Base-by-base conservation (phyloP, 2,113 vertebrate species). In the Myodes glareolus region DNA sequence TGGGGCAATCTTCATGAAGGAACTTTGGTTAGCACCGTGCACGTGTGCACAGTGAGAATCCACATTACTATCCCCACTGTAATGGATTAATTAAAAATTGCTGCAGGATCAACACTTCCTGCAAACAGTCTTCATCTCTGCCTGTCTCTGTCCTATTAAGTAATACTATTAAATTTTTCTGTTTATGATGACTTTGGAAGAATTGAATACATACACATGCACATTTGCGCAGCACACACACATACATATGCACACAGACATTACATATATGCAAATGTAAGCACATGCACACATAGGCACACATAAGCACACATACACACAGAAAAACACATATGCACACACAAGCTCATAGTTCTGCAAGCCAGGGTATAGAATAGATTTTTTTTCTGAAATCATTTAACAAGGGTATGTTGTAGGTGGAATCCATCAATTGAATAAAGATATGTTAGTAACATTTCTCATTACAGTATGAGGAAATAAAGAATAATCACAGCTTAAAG, bases 311-410 rank as follows among this genome's bases (percentile, higher is more conserved):
- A 10, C 4, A 31, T 29, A 55, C 5, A 4, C 25, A 36, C 23
- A 78, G 17, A 33, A 1, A 47, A 45, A 65, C 42, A 67, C 7
- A 42, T 17, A 47, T 6, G 6, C 39, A 87, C 9, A 55, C 19
- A 55, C 23, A 55, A 21, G 27, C 1, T 21, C 25, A 2, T 36
- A 52, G 14, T 39, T 78, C 36, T 68, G 36, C 1, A 55, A 31
- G 17, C 7, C 27, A 5, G 33, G n/a, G 50, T 25, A 63, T 73
- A 67, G 29, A 91, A 17, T 17, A 33, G 27, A 72, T n/a, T 25
- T 55, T n/a, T 61, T 68, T 75, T 85, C 81, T 87, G 42, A 85
- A 80, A 55, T 90, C 52, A 75, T 33, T 95, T 89, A 47, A 87
- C 4, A 61, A 76, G 36, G 47, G 42, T 68, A 73, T 65, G 17